Conservation (phyloP, 2,113 vertebrate genomes). For the Nesoenas mayeri region DNA sequence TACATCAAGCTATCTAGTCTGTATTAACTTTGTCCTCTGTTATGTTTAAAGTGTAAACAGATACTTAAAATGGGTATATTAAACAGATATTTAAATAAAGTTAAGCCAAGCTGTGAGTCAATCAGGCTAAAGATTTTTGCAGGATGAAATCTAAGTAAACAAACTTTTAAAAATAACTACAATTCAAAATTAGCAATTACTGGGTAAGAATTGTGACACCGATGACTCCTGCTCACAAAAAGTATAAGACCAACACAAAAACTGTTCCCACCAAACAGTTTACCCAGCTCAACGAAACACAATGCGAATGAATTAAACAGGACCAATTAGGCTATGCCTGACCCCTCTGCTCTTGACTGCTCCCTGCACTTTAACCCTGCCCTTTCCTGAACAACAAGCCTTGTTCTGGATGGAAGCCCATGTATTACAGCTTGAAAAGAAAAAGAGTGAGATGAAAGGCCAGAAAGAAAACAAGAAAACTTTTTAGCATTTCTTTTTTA, state of each 20-base stretch:
- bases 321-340: constrained; percentile 57
- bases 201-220: neutral
- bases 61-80: neutral
- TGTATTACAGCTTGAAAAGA: neutral
- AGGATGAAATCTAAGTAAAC: neutral
- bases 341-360: constrained; percentile 57
- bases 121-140: neutral
- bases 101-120: neutral
- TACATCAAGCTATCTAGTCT: neutral
- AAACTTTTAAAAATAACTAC: neutral
- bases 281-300: neutral
- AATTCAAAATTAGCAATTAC: neutral
- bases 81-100: neutral
- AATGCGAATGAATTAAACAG: constrained; percentile 43
- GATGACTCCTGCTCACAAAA: neutral
- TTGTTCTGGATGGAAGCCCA: constrained; percentile 30
- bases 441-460: constrained; percentile 38
- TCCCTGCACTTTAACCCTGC: constrained; percentile 64
- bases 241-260: neutral
- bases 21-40: neutral
- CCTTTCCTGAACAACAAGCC: constrained; percentile 53
- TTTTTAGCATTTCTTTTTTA: constrained; percentile 1
- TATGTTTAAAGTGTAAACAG: neutral
- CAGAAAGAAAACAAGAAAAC: neutral
- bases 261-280: neutral